Conservation (phyloP, 1,140 invertebrate species). For the Danaus plexippus region DNA sequence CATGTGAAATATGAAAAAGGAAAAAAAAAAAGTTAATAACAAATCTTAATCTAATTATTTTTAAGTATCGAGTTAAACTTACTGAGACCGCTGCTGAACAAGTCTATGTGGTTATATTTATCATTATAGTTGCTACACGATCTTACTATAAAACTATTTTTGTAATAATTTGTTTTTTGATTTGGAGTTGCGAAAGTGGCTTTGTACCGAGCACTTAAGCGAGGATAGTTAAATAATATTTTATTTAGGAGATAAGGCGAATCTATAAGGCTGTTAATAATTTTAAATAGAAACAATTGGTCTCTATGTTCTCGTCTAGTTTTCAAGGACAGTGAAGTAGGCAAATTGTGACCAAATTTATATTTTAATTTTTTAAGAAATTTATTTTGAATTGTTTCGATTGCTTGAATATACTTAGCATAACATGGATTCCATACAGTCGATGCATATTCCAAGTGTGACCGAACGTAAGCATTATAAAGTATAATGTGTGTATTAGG, state of each 20-base stretch:
- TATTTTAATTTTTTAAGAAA: slow-evolving; percentile 3
- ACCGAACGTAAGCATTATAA: slow-evolving; percentile 2
- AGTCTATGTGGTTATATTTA: background rate
- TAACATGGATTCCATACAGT: background rate
- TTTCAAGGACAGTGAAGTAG: background rate
- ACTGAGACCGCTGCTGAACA: no score
- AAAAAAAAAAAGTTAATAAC: no score
- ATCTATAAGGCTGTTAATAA: background rate
- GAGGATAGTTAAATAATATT: slow-evolving; percentile 2
- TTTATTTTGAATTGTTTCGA: background rate
- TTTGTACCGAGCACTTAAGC: background rate
- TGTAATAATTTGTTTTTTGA: background rate
- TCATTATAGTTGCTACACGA: background rate
- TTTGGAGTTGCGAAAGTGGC: slow-evolving; percentile 1
- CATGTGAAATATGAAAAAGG: no score
- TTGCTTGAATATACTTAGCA: background rate
- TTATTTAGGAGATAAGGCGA: slow-evolving; percentile 3
- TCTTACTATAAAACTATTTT: background rate
- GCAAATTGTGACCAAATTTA: background rate
- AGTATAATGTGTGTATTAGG: background rate
- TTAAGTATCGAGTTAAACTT: no score
- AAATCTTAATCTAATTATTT: no score
- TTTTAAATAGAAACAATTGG: slow-evolving; percentile 1
- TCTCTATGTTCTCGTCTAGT: slow-evolving; percentile 1
- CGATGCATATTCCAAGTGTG: slow-evolving; percentile 1